phyloP scores from a whole-genome alignment of 92 coral and sea anemone genomes.

The Palythoa grandiflora region DNA sequence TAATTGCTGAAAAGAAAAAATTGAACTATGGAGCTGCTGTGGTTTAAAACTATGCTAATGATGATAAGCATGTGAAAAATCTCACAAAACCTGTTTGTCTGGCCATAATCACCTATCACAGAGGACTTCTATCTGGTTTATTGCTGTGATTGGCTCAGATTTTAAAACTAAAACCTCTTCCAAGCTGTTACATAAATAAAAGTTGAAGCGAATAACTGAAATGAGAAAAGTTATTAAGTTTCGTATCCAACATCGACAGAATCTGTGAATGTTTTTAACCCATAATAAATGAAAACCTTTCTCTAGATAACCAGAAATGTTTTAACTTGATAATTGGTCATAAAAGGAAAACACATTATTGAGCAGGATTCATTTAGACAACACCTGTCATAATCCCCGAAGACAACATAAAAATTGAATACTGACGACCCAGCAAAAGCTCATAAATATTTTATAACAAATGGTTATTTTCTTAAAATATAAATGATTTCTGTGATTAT shows the following conservation, averaged over 20 bases:
- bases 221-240: not conserved
- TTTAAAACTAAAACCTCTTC: not conserved
- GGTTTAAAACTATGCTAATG: slow-evolving; percentile 24
- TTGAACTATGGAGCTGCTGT: not conserved
- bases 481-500: not conserved
- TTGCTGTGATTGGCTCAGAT: not conserved
- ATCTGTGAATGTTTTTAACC: not conserved
- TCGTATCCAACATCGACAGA: not conserved
- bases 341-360: not conserved
- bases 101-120: slow-evolving; percentile 40
- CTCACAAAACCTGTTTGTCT: slow-evolving; percentile 39
- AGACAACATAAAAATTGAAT: not conserved
- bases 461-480: not conserved
- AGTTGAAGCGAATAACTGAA: not conserved
- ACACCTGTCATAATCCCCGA: not conserved
- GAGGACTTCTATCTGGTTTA: not conserved
- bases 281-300: not conserved
- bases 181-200: slow-evolving; percentile 1
- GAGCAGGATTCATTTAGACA: not conserved
- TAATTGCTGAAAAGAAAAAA: slow-evolving; percentile 9
- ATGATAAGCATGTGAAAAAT: slow-evolving; percentile 65
- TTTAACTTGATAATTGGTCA: not conserved
- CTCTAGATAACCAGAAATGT: not conserved
- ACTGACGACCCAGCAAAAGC: not conserved
- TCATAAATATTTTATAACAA: not conserved